A percentile compares a stretch with the other conserved stretches of the same genome.
These are phyloP conservation scores for Arrhopalites spinosus DNA, from an alignment of 2,888 invertebrate species.

Conservation along the genomic window DNA sequence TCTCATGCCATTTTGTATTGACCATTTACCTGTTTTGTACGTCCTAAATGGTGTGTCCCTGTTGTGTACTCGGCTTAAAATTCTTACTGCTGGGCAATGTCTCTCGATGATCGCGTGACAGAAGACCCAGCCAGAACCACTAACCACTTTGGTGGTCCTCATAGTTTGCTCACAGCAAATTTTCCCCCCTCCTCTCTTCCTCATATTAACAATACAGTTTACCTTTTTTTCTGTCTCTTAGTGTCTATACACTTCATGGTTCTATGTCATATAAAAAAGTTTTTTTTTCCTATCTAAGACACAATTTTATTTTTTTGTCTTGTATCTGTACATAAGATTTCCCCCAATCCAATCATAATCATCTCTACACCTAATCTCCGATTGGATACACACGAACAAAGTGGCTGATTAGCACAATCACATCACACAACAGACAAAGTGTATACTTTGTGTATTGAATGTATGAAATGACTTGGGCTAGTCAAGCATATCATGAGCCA, in stretches of 20 bases:
- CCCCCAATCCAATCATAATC: slow-evolving; percentile 49
- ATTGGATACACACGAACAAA: slow-evolving; percentile 52
- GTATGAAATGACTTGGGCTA: slow-evolving; percentile 21
- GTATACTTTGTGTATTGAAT: background rate
- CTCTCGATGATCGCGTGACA: slow-evolving; percentile 37
- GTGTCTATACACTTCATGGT: background rate
- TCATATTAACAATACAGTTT: background rate
- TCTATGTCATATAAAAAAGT: no score
- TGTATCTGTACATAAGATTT: slow-evolving; percentile 17
- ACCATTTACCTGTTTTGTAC: background rate
- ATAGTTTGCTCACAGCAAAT: slow-evolving; percentile 35
- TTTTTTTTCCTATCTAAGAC: background rate
- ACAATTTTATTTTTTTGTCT: background rate
- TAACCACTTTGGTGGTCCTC: slow-evolving; percentile 37
- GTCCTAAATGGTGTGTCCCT: slow-evolving; percentile 3
- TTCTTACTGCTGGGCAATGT: slow-evolving; percentile 17
- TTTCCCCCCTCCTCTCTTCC: background rate
- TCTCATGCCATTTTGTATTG: background rate
- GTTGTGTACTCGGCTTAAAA: slow-evolving; percentile 7
- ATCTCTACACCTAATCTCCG: slow-evolving; percentile 53
- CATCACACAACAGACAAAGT: slow-evolving; percentile 20
- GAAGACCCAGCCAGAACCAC: slow-evolving; percentile 7
- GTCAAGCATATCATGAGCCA: background rate
- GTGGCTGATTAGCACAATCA: slow-evolving; percentile 48
- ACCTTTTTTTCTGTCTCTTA: background rate